phyloP scores from a whole-genome alignment of 2,888 invertebrate species.

The Tridacna crocea region DNA sequence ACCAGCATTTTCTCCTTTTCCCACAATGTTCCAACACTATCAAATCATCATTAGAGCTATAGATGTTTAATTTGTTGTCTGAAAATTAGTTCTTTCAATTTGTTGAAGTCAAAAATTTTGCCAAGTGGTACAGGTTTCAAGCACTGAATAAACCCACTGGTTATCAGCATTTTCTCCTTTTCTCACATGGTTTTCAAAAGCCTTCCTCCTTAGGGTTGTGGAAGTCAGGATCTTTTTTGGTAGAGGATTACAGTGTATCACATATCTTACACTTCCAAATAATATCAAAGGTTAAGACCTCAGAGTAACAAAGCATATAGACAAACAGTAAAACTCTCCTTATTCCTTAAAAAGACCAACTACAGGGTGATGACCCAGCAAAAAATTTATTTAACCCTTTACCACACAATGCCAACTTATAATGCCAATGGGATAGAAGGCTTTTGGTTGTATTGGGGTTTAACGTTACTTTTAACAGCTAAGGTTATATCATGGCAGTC shows the following conservation, averaged over 20 bases:
- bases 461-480: too few relatives aligned
- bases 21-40: conserved; percentile 2
- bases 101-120: not conserved
- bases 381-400: conserved; percentile 4
- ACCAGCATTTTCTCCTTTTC: conserved; percentile 1
- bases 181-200: too few relatives aligned
- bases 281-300: too few relatives aligned
- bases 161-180: too few relatives aligned
- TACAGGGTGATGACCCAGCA: conserved; percentile 18
- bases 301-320: not conserved
- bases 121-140: too few relatives aligned
- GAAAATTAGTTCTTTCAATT: not conserved
- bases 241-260: too few relatives aligned
- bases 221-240: too few relatives aligned
- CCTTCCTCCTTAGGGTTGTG: too few relatives aligned
- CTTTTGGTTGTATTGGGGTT: too few relatives aligned
- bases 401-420: not conserved
- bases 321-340: not conserved
- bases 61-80: not conserved
- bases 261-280: not conserved
- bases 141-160: too few relatives aligned
- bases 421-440: too few relatives aligned
- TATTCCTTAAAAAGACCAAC: conserved; percentile 5
- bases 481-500: too few relatives aligned
- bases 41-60: not conserved